Base-by-base conservation (phyloP, 37 sponge, comb jelly and placozoan species). In the Lycopodina hypogea region DNA sequence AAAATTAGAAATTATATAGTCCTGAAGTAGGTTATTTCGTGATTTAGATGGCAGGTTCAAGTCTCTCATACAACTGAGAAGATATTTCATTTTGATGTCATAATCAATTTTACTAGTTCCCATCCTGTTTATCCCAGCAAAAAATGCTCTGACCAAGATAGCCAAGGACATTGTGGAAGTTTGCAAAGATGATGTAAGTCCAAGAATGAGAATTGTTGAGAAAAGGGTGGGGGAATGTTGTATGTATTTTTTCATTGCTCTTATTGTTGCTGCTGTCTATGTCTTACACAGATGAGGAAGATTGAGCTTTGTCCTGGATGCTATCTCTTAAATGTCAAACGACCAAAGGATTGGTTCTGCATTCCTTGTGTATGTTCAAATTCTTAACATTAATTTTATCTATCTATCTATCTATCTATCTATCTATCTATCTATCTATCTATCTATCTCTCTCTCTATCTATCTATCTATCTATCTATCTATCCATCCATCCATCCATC, bases 301-400 rank as follows among this genome's bases (percentile, higher is more conserved):
- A 90, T 96, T 33, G 92, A 92, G 55, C 71, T 89, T 1, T 92
- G 93, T 81, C 86, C 96, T 15, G 85, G 89, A 65, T 96, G 96
- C 80, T 96, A 86, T 81, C 84, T 77, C 40, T 78, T 87, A 51
- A 85, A 87, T 21, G 91, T 82, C 34, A 74, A 64, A 39, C 88
- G 81, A 72, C 88, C 88, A 6, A 78, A 81, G 61, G 91, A 94
- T 70, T 94, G 94, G 94, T 94, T 94, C 80, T 83, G 78, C 35
- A 75, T 84, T 23, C 91, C 88, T 0, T 94, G 94, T 90, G 94
- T 94, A 76, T 87, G 94, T 83, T 15, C 9, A 36, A 32, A 1
- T 35, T 36, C 30, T 28, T 28, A 30, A 26, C 19, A 67, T 56
- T 64, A n/a, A 59, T 28, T 18, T 14, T 73, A 15, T n/a, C n/a